These are phyloP conservation scores for Sesamia nonagrioides DNA, from an alignment of 1,140 invertebrate genomes.

Conservation along the genomic window DNA sequence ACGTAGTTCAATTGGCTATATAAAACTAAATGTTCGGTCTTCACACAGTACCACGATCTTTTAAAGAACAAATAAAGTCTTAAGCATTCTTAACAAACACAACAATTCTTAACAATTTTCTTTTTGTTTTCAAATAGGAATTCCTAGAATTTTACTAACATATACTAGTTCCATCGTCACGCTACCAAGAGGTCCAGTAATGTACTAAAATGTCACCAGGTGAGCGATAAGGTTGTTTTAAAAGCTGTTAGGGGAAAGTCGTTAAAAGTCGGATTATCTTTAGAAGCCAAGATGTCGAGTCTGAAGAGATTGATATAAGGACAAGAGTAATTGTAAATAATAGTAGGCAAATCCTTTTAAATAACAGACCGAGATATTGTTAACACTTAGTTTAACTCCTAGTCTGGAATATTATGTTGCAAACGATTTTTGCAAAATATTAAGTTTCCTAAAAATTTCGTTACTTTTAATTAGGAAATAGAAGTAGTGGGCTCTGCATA, in stretches of 20 bases:
- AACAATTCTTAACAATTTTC: too few species aligned
- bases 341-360: slow-evolving; percentile 4
- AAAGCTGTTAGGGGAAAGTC: background rate
- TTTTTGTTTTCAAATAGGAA: background rate
- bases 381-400: background rate
- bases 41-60: too few species aligned
- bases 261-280: slow-evolving; percentile 17
- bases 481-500: background rate
- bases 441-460: background rate
- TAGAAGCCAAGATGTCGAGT: background rate
- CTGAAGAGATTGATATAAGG: background rate
- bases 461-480: background rate
- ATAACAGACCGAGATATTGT: background rate
- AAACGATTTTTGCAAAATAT: background rate
- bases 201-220: background rate
- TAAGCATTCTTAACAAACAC: too few species aligned
- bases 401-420: background rate
- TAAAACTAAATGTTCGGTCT: too few species aligned
- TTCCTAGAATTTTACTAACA: background rate
- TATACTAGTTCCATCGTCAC: background rate
- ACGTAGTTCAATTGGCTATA: too few species aligned
- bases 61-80: too few species aligned
- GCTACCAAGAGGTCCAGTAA: background rate
- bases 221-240: slow-evolving; percentile 8
- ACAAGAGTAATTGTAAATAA: background rate